Base-by-base conservation (phyloP, 2,888 invertebrate species). In the Nymphalis polychloros region DNA sequence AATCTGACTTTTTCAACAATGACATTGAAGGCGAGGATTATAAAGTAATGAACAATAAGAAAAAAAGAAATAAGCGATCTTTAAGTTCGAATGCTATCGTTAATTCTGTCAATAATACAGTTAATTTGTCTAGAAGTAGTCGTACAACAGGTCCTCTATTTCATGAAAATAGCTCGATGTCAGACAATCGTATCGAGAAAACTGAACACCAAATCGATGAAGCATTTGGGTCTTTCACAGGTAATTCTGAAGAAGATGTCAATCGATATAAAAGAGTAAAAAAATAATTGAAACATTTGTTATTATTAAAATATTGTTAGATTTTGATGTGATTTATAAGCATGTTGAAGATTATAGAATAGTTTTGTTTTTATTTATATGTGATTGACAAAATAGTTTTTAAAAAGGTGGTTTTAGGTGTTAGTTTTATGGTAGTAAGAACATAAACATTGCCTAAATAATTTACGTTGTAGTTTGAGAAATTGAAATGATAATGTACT, bases 231-330 rank as follows among this genome's bases (percentile, higher is more conserved):
- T 80, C 86, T 10, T 76, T 87, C 2, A 84, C 85, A 2, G 79
- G 79, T 49, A 85, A 77, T 72, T 85, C 84, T 50, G 87, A 88
- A 63, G 85, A 83, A 49, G 89, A 88, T 70, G 76, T 86, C 63
- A 80, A 81, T 50, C 80, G 91, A 67, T 89, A 83, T 72, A 92
- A 91, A 81, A 84, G 90, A 82, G 85, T 92, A 81, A 83, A 89
- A 69, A 83, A 84, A 48, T 27, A 10, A 31, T 31, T 5, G 6
- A 35, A 57, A 57, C 7, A 20, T 49, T 1, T n/a, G 8, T 49
- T 49, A 19, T n/a, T 49, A 49, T 19, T 49, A 8, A 57, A 2
- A 41, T 57, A n/a, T 57, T 41, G 19, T 41, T 41, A 19, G 10
- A 41, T 19, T 49, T n/a, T 49, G 19, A 57, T 57, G 19, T 41